Evolutionary conservation across 2,888 invertebrate genomes (phyloP).

Genomic region (Standfussiana lucernea): DNA sequence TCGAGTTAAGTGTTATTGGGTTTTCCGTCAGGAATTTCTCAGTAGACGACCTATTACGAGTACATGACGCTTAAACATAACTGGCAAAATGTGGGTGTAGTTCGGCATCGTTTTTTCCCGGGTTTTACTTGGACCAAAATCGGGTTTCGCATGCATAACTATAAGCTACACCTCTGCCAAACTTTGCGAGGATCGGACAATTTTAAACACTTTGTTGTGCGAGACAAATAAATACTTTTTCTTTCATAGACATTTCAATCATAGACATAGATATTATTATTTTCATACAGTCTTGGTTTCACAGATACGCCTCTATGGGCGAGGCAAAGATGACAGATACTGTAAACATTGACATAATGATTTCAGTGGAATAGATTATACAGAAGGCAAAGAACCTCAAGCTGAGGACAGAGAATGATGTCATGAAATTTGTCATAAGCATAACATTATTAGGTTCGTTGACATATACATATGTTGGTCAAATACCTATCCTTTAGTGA

Average conservation of each 20-base stretch:
- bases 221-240: too few relatives aligned
- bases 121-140: too few relatives aligned
- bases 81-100: not conserved
- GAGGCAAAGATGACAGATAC: slow-evolving; percentile 29
- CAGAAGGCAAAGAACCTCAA: slow-evolving; percentile 13
- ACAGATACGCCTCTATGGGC: not conserved
- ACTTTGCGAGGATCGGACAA: not conserved
- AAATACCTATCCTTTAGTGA: slow-evolving; percentile 27
- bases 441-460: slow-evolving; percentile 52
- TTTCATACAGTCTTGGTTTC: not conserved
- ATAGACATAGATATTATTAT: not conserved
- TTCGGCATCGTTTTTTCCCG: too few relatives aligned
- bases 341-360: slow-evolving; percentile 49
- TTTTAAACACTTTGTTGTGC: too few relatives aligned
- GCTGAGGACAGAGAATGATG: slow-evolving; percentile 25
- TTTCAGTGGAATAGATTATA: slow-evolving; percentile 43
- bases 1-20: not conserved
- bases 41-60: not conserved
- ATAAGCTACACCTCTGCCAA: not conserved
- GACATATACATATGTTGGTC: slow-evolving; percentile 25
- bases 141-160: too few relatives aligned
- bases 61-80: not conserved
- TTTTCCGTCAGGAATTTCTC: not conserved
- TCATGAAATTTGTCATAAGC: slow-evolving; percentile 50
- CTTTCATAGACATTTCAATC: too few relatives aligned